Conservation (phyloP, 2,113 vertebrate genomes). For the Ictalurus furcatus region DNA sequence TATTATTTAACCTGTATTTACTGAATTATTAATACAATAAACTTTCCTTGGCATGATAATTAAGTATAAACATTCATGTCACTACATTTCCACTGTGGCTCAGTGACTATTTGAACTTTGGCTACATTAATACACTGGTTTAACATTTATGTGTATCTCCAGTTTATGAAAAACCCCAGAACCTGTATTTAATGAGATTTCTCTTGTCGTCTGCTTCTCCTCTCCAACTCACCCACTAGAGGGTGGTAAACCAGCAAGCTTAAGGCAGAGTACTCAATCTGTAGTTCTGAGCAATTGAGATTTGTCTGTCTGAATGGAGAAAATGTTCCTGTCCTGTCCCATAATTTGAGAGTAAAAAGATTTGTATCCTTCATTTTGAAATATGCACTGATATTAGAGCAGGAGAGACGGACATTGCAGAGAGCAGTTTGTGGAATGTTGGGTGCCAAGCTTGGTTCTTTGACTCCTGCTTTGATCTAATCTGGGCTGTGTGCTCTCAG, state of each 20-base stretch:
- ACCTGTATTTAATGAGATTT: background rate
- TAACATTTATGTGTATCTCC: background rate
- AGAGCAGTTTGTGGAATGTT: background rate
- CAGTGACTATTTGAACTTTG: background rate
- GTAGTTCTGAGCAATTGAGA: conserved; percentile 37
- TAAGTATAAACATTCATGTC: background rate
- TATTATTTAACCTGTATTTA: background rate
- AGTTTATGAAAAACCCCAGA: background rate
- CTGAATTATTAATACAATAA: background rate
- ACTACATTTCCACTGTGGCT: background rate
- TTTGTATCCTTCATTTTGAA: conserved; percentile 7
- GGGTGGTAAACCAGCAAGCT: conserved; percentile 60
- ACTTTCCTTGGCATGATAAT: background rate
- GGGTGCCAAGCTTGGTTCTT: conserved; percentile 30
- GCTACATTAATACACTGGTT: background rate
- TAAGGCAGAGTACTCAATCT: background rate
- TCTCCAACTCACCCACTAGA: conserved; percentile 64
- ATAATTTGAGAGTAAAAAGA: conserved; percentile 6
- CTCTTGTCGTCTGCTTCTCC: conserved; percentile 15
- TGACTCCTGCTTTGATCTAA: conserved; percentile 48
- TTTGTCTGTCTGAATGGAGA: conserved; percentile 20
- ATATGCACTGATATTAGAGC: conserved; percentile 10
- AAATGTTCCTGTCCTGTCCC: background rate
- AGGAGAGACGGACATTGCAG: background rate
- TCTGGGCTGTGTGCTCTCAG: conserved; percentile 42